Conservation (phyloP, 1,140 invertebrate species). For the Yoshiicerus persimilis region DNA sequence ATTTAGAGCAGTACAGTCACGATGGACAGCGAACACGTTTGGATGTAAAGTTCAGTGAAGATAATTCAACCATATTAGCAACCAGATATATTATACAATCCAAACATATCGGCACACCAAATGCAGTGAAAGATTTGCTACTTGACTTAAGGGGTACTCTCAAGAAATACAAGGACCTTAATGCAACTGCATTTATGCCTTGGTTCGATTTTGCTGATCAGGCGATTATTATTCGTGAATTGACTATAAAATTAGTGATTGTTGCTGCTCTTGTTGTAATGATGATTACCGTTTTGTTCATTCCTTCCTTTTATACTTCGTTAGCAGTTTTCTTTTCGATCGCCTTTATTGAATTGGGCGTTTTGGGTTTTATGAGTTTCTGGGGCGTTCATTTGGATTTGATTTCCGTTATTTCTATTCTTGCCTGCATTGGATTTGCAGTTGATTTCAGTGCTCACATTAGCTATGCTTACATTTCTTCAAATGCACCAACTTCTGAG, state of each 20-base stretch:
- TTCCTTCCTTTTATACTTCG: slow-evolving; percentile 88
- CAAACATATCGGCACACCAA: slow-evolving; percentile 81
- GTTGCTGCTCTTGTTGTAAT: slow-evolving; percentile 92
- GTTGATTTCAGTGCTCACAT: neutral
- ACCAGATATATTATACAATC: slow-evolving; percentile 85
- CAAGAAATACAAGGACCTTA: slow-evolving; percentile 66
- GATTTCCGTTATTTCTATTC: slow-evolving; percentile 98
- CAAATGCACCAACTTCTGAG: slow-evolving; percentile 62
- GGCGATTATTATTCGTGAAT: slow-evolving; percentile 87
- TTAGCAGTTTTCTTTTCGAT: slow-evolving; percentile 94
- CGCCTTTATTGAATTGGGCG: slow-evolving; percentile 88
- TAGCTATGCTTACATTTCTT: slow-evolving; percentile 66
- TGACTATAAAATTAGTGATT: slow-evolving; percentile 87
- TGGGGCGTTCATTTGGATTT: slow-evolving; percentile 94
- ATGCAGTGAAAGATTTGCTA: slow-evolving; percentile 88
- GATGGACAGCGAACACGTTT: slow-evolving; percentile 68
- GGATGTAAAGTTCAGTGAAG: slow-evolving; percentile 81
- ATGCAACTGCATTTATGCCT: slow-evolving; percentile 80
- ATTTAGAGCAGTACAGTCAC: slow-evolving; percentile 76
- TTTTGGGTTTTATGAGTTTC: slow-evolving; percentile 92
- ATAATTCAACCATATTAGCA: slow-evolving; percentile 71
- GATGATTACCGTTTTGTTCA: slow-evolving; percentile 92
- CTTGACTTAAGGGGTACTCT: slow-evolving; percentile 75
- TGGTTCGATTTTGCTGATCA: slow-evolving; percentile 94
- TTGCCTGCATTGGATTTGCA: slow-evolving; percentile 93